Percentiles rank a stretch among this genome's conserved stretches.
Evolutionary conservation across 2,888 invertebrate genomes (phyloP).

Genomic region (Falcaria lacertinaria): DNA sequence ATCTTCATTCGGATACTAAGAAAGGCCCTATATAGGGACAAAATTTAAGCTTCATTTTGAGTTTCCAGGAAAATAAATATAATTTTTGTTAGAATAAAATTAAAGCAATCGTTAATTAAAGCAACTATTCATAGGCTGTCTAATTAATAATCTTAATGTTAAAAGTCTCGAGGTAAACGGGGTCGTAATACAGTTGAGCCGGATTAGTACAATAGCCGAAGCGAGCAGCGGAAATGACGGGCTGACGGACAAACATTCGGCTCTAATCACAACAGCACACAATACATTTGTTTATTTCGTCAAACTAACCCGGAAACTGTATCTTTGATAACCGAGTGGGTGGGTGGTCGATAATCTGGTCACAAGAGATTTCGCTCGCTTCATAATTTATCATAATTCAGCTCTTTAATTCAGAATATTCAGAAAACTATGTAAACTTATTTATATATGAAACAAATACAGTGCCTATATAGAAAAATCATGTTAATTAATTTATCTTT

Average conservation of each 20-base stretch:
- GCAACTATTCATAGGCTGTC: background rate
- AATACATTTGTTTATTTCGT: constrained; percentile 72
- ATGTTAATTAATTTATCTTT: no score
- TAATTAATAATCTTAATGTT: background rate
- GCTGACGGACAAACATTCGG: constrained; percentile 57
- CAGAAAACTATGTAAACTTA: no score
- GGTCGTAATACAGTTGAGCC: constrained; percentile 10
- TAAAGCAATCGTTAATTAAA: no score
- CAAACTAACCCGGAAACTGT: constrained; percentile 56
- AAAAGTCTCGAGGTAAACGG: background rate
- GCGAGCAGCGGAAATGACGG: constrained; percentile 55
- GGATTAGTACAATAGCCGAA: constrained; percentile 28
- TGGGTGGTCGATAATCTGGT: constrained; percentile 57
- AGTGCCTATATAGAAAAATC: background rate
- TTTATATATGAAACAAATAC: background rate
- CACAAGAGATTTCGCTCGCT: background rate
- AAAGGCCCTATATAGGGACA: no score
- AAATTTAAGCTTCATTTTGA: no score
- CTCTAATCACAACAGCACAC: constrained; percentile 72
- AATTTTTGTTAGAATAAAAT: no score
- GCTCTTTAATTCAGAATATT: no score
- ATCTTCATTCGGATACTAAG: no score
- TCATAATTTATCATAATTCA: background rate
- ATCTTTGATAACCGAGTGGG: constrained; percentile 55
- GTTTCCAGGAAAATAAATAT: no score